phyloP scores from a whole-genome alignment of 2,113 vertebrate genomes.

The Erpornis zantholeuca region DNA sequence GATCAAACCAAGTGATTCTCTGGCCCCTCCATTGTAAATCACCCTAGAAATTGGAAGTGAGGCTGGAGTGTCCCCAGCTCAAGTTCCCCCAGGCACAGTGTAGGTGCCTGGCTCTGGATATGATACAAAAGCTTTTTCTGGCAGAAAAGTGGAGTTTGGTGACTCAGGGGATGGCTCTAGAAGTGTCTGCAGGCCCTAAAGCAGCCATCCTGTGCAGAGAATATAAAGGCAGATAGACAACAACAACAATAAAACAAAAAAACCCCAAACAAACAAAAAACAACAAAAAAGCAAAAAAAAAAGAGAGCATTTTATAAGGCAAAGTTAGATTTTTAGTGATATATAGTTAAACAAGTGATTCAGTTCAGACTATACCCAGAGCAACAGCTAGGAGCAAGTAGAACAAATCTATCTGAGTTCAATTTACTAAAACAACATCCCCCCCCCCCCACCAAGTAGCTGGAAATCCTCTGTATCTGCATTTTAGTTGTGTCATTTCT shows the following conservation, averaged over 20 bases:
- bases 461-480: constrained; percentile 36
- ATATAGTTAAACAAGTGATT: neutral
- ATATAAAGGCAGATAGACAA: neutral
- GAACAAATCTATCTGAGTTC: neutral
- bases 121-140: neutral
- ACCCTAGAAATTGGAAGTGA: neutral
- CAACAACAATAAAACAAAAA: too few species aligned
- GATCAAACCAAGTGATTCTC: neutral
- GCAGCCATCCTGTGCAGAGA: neutral
- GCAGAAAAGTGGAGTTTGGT: neutral
- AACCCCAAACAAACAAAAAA: too few species aligned
- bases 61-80: neutral
- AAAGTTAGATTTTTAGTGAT: neutral
- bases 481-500: constrained; percentile 44
- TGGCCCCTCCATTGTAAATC: neutral
- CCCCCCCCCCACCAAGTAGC: neutral
- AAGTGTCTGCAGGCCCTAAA: neutral
- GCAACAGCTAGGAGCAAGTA: neutral
- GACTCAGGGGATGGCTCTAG: neutral
- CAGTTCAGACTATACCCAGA: neutral
- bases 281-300: too few species aligned
- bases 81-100: accelerated
- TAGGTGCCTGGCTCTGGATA: neutral
- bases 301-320: neutral
- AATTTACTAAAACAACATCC: constrained; percentile 22